These are phyloP conservation scores for Ganaspis brasiliensis DNA, from an alignment of 2,888 invertebrate genomes.

Conservation along the genomic window DNA sequence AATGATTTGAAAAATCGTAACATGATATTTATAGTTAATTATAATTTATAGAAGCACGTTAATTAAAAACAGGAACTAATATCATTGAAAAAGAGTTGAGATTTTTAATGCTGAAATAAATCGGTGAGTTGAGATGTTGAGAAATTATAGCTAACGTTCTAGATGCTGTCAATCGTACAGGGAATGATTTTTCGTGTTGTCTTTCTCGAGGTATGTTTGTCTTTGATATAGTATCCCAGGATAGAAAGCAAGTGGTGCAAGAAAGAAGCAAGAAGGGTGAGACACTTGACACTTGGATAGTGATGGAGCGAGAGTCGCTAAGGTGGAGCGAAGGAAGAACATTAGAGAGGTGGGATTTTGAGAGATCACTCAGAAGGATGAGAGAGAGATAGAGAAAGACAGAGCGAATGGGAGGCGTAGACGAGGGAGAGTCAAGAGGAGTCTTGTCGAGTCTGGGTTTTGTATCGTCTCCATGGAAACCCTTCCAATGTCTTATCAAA, in stretches of 20 bases:
- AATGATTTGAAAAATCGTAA: not conserved
- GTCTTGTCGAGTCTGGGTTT: slow-evolving; percentile 70
- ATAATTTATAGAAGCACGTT: too few species aligned
- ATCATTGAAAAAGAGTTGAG: too few species aligned
- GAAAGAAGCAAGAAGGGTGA: slow-evolving; percentile 59
- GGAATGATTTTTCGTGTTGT: slow-evolving; percentile 23
- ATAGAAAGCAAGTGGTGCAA: slow-evolving; percentile 49
- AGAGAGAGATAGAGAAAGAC: slow-evolving; percentile 55
- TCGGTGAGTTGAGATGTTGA: slow-evolving; percentile 6
- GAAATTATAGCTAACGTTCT: not conserved
- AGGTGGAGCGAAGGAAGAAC: slow-evolving; percentile 51
- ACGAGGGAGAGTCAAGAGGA: slow-evolving; percentile 57
- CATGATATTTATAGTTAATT: too few species aligned
- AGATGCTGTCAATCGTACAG: slow-evolving; percentile 4
- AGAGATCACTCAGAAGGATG: slow-evolving; percentile 59
- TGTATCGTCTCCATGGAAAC: slow-evolving; percentile 79
- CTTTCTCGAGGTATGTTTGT: slow-evolving; percentile 56
- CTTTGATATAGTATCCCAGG: slow-evolving; percentile 60
- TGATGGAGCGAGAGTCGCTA: slow-evolving; percentile 62
- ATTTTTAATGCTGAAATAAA: not conserved
- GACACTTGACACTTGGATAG: slow-evolving; percentile 74
- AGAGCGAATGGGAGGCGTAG: slow-evolving; percentile 61
- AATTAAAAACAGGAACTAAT: too few species aligned
- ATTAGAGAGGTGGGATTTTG: slow-evolving; percentile 61
- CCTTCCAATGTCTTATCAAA: slow-evolving; percentile 80